phyloP scores from a whole-genome alignment of 2,888 invertebrate species.

The Corythucha ciliata region DNA sequence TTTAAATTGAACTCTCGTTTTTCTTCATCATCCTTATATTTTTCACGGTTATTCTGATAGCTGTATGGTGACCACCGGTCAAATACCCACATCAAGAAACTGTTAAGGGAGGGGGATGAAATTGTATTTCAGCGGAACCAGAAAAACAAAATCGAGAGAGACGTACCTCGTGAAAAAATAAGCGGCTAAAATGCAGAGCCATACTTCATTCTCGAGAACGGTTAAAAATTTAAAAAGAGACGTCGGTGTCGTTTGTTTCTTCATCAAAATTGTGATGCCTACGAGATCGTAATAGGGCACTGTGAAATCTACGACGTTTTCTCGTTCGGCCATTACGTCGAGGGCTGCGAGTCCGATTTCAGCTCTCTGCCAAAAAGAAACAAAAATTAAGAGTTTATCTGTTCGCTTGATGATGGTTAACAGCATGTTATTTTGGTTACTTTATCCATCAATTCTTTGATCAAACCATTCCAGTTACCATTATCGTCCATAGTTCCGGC shows the following conservation, averaged over 20 bases:
- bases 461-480: conserved; percentile 76
- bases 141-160: neutral
- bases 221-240: conserved; percentile 94
- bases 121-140: neutral
- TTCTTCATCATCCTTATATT: conserved; percentile 86
- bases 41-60: conserved; percentile 86
- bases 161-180: conserved; percentile 85
- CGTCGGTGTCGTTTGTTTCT: conserved; percentile 75
- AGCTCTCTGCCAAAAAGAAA: conserved; percentile 50
- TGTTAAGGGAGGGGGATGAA: conserved; percentile 37
- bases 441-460: conserved; percentile 70
- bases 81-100: conserved; percentile 90
- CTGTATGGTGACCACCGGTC: conserved; percentile 97
- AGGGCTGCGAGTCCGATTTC: conserved; percentile 90
- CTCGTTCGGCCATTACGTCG: conserved; percentile 95
- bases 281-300: conserved; percentile 97
- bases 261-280: conserved; percentile 93
- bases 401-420: neutral
- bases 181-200: conserved; percentile 90
- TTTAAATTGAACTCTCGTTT: conserved; percentile 90
- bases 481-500: conserved; percentile 85
- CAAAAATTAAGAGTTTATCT: neutral
- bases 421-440: conserved; percentile 38
- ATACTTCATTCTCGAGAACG: conserved; percentile 90
- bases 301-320: conserved; percentile 95